Base-by-base conservation (phyloP, 2,888 invertebrate species). In the Timandra comae region DNA sequence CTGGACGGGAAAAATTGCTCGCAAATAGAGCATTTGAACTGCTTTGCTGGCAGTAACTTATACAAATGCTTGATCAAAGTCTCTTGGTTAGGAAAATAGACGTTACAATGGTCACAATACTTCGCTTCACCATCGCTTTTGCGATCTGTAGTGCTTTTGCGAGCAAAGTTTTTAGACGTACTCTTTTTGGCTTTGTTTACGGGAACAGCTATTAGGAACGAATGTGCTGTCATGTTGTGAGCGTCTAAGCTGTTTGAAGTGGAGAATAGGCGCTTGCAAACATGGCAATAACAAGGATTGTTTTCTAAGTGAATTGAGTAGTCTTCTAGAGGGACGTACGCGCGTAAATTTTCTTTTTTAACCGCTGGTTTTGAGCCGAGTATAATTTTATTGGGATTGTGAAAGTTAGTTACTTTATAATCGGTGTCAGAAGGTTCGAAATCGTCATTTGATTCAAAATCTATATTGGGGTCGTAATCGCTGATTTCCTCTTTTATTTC, bases 161-260 rank as follows among this genome's bases (percentile, higher is more conserved):
- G 16, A 1, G 27, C 9, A 7, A 19, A 13, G 9, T 30, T 35
- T 33, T 46, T 38, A 0, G 51, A 26, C 2, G 52, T 54, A 9
- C 46, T 51, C 38, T 56, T 51, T 4, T 35, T 4, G 3, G 48
- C 56, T 29, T 39, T 40, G 27, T 60, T 52, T 2, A 49, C 35
- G 7, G 28, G 25, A 0, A 49, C 32, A 0, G 69, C 64, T 0
- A 73, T 48, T 5, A 75, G 12, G 7, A 63, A 64, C 0, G 74
- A 75, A 32, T 75, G 75, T 0, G 48, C 53, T 0, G 38, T 21
- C 65, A 66, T 73, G 3, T 69, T 72, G 16, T 75, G 75, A 0
- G 63, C 57, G 24, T 69, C 65, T 3, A 70, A 40, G 0, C 60
- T 60, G 8, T 72, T 75, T 0, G 52, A 50, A 0, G 74, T 74